phyloP scores from a whole-genome alignment of 2,888 invertebrate genomes.

The Nymphalis polychloros region DNA sequence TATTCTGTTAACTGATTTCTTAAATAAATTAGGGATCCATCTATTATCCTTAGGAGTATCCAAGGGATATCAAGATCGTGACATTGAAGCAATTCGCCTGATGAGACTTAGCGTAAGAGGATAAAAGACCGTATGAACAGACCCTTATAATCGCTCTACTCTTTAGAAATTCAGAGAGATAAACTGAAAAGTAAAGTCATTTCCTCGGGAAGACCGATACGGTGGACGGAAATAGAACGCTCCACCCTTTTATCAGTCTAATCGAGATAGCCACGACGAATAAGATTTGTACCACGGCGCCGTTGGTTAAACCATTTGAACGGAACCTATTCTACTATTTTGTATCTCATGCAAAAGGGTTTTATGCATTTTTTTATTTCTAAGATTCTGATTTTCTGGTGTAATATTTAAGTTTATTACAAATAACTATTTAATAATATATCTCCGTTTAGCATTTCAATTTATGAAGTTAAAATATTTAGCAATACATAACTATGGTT shows the following conservation, averaged over 20 bases:
- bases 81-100: conserved; percentile 31
- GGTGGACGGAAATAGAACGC: conserved; percentile 62
- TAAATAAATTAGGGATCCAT: conserved; percentile 30
- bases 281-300: conserved; percentile 45
- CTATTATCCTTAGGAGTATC: conserved; percentile 32
- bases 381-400: too few species aligned
- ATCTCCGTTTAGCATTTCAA: too few species aligned
- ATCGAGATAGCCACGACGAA: conserved; percentile 56
- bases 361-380: too few species aligned
- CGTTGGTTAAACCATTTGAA: conserved; percentile 22
- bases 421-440: too few species aligned
- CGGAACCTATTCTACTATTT: background rate
- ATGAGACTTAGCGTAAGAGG: conserved; percentile 31
- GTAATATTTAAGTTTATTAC: too few species aligned
- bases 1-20: conserved; percentile 24
- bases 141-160: conserved; percentile 43
- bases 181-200: conserved; percentile 55
- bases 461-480: too few species aligned
- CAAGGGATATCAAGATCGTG: conserved; percentile 32
- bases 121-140: conserved; percentile 33
- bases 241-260: conserved; percentile 63
- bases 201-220: conserved; percentile 58
- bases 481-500: too few species aligned
- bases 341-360: background rate
- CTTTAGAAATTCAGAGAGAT: conserved; percentile 54